Evolutionary conservation across 1,140 invertebrate genomes (phyloP).

Genomic region (Pseudachorutes palmiensis): DNA sequence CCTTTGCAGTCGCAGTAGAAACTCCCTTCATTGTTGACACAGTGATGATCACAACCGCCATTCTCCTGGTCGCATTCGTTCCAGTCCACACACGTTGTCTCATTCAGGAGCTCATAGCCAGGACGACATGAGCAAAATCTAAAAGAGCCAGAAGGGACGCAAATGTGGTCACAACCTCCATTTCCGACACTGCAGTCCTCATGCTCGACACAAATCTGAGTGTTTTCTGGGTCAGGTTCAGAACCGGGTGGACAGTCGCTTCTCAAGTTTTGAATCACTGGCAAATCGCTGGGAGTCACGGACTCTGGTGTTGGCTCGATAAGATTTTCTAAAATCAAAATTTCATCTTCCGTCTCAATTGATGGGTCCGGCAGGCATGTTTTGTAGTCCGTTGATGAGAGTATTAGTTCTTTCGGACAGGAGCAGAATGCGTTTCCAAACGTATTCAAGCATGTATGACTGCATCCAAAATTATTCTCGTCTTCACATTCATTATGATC

Average conservation of each 20-base stretch:
- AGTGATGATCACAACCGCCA: conserved; percentile 48
- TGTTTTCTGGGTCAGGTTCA: conserved; percentile 26
- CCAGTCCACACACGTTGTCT: conserved; percentile 51
- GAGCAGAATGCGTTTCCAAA: conserved; percentile 69
- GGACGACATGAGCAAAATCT: conserved; percentile 42
- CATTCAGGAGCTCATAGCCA: conserved; percentile 43
- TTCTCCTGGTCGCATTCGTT: conserved; percentile 50
- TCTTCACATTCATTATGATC: conserved; percentile 41
- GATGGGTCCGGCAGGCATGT: conserved; percentile 42
- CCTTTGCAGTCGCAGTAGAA: conserved; percentile 53
- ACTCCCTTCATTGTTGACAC: conserved; percentile 46
- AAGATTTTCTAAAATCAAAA: conserved; percentile 25
- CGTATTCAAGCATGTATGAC: conserved; percentile 60
- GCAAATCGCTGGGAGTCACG: not conserved
- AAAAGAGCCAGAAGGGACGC: conserved; percentile 40
- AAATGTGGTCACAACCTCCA: conserved; percentile 48
- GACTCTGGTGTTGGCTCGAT: not conserved
- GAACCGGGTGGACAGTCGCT: conserved; percentile 35
- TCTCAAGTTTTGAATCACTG: not conserved
- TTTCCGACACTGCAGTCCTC: conserved; percentile 42
- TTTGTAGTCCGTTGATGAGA: conserved; percentile 48
- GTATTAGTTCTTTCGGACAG: conserved; percentile 55
- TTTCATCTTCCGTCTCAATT: conserved; percentile 9
- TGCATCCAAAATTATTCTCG: conserved; percentile 36
- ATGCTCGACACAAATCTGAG: conserved; percentile 40